phyloP scores from a whole-genome alignment of 2,888 invertebrate species.

The Spilosoma lubricipeda region DNA sequence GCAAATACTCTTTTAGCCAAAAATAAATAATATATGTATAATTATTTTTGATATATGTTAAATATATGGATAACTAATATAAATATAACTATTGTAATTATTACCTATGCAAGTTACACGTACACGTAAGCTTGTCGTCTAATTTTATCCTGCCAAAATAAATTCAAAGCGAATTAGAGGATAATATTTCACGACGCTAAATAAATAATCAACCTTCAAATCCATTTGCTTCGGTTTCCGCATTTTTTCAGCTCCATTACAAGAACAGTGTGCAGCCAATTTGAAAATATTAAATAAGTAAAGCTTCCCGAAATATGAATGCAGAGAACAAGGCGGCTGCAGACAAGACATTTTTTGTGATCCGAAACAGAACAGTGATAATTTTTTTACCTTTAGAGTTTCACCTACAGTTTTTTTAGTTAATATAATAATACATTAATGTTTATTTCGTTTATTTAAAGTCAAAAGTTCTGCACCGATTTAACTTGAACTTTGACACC shows the following conservation, averaged over 20 bases:
- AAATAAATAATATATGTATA: not conserved
- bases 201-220: constrained; percentile 78
- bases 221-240: constrained; percentile 77
- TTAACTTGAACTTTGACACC: no score
- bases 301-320: constrained; percentile 73
- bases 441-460: no score
- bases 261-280: constrained; percentile 75
- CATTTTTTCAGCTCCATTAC: constrained; percentile 81
- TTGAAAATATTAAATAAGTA: constrained; percentile 85
- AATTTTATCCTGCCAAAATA: constrained; percentile 34
- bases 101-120: no score
- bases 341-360: constrained; percentile 21
- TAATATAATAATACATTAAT: no score
- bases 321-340: constrained; percentile 52
- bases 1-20: no score
- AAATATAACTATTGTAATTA: not conserved
- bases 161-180: constrained; percentile 50
- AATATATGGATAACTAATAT: no score
- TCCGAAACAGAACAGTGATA: not conserved
- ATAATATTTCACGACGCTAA: constrained; percentile 66
- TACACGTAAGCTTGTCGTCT: not conserved
- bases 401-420: no score
- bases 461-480: no score
- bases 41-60: no score
- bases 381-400: not conserved